Base-by-base conservation (phyloP, 1,140 invertebrate species). In the Drosophila miranda region DNA sequence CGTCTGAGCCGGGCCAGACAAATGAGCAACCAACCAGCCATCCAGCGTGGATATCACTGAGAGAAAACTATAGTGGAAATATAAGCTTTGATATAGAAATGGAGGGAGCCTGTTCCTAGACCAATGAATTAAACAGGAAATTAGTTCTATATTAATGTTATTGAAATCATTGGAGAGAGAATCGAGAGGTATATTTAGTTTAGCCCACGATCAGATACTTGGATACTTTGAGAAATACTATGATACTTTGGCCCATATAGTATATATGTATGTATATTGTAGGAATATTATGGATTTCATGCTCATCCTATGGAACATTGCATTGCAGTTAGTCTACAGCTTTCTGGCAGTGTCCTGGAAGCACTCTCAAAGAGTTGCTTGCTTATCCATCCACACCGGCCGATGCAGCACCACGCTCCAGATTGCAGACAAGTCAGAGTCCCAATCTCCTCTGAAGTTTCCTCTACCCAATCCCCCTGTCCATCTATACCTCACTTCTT, bases 1-100 rank as follows among this genome's bases (percentile, higher is more conserved):
- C 75, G 83, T 87, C 82, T 87, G 82, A 87, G 83, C 70, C 62
- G 46, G 46, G 73, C 64, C 78, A 87, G 82, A 87, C 82, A 86
- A 86, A 86, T 86, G 75, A 87, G 70, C 81, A 84, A 51, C 30
- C 59, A 19, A 19, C 19, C 19, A 19, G 19, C 19, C 19, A 19
- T 19, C 19, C 19, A 63, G 49, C 59, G 30, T 45, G 71, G 48
- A 64, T 49, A 30, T 42, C 81, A 86, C 81, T 68, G 58, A 3
- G 38, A 52, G n/a, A 66, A 77, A 63, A 28, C 11, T 7, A 26
- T 11, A 3, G 0, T 9, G 16, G 5, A n/a, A 6, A n/a, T 2
- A 3, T 3, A 3, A 34, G 43, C 16, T 2, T 7, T 8, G 23
- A 26, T 26, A 26, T 26, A 23, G 48, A 56, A 19, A 19, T 19